phyloP scores from a whole-genome alignment of 2,888 invertebrate genomes.

The Thelaira solivaga region DNA sequence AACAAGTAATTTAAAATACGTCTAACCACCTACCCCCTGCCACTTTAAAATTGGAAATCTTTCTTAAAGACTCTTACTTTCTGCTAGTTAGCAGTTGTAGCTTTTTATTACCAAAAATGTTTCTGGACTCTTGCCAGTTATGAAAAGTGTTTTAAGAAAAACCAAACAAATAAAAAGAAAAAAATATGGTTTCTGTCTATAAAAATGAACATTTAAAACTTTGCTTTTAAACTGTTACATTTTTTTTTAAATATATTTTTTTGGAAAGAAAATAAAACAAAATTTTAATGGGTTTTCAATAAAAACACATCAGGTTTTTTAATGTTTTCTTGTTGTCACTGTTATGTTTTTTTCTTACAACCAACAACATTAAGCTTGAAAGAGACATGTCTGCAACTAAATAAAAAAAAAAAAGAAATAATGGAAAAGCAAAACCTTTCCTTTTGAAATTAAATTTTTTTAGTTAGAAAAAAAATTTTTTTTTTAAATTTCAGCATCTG shows the following conservation, averaged over 20 bases:
- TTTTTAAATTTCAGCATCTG: neutral
- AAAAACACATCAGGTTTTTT: neutral
- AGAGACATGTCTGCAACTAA: constrained; percentile 17
- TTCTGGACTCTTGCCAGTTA: constrained; percentile 1
- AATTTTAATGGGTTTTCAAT: constrained; percentile 17
- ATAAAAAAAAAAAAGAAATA: neutral
- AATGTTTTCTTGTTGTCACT: constrained; percentile 14
- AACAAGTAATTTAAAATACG: too few relatives aligned
- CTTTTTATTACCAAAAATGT: neutral
- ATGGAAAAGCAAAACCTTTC: neutral
- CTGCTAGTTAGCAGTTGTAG: neutral
- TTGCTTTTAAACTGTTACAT: neutral
- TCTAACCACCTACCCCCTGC: too few relatives aligned
- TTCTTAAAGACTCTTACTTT: neutral
- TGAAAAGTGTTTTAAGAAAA: neutral
- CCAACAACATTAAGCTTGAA: constrained; percentile 11
- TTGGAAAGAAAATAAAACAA: neutral
- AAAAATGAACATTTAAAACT: neutral
- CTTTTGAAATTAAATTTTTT: neutral
- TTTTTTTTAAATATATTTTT: neutral
- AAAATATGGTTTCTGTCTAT: neutral
- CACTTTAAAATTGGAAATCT: too few relatives aligned
- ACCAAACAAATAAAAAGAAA: neutral
- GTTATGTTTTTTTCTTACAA: neutral
- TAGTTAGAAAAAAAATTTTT: neutral